A percentile compares a stretch with the other conserved stretches of the same genome.
Evolutionary conservation across 2,797 vertebrate genomes (phyloP).

Genomic region (Tamandua tetradactyla): DNA sequence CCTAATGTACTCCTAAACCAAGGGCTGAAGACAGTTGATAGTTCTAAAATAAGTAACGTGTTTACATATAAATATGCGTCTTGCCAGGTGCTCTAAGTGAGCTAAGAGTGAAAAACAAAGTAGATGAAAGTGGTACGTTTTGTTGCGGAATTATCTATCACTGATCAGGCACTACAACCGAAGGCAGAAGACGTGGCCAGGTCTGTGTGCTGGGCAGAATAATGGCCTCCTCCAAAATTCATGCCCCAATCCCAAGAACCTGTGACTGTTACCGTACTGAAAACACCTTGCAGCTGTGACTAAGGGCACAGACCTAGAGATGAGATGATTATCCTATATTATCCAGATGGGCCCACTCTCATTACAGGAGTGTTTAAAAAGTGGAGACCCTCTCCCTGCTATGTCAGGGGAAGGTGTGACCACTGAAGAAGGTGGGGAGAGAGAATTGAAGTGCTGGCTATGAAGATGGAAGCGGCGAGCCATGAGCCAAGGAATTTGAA

Average conservation of each 20-base stretch:
- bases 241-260: not conserved
- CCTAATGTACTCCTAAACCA: not conserved
- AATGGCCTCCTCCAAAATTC: not conserved
- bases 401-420: not conserved
- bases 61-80: conserved; percentile 11
- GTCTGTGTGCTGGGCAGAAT: not conserved
- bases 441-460: not conserved
- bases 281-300: not conserved
- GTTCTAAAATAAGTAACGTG: not conserved
- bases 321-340: not conserved
- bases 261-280: not conserved
- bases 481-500: not conserved
- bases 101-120: not conserved
- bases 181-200: not conserved
- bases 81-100: conserved; percentile 23
- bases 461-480: not conserved
- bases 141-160: not conserved
- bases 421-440: not conserved
- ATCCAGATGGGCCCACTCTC: not conserved
- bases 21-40: not conserved
- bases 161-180: not conserved
- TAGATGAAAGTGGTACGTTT: not conserved
- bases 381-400: not conserved
- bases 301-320: not conserved
- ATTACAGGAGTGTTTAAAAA: not conserved